phyloP scores from a whole-genome alignment of 2,113 vertebrate species.

The Herpailurus yagouaroundi region DNA sequence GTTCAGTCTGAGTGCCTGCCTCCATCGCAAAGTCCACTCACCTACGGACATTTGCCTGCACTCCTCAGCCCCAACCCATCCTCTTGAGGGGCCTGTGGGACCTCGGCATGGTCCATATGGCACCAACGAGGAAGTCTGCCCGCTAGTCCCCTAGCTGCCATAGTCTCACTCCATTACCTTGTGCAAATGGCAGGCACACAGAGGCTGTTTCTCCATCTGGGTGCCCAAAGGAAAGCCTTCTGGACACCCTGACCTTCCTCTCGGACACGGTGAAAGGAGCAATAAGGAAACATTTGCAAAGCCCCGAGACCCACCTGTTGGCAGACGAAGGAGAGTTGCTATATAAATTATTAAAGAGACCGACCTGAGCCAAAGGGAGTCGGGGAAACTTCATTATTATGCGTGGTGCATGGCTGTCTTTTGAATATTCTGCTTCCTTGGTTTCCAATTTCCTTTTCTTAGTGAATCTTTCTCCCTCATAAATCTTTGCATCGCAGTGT shows the following conservation, averaged over 20 bases:
- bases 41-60: background rate
- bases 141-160: background rate
- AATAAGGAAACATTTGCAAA: background rate
- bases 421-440: constrained; percentile 59
- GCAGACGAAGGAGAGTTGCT: background rate
- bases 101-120: background rate
- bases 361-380: background rate
- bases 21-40: background rate
- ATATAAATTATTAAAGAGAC: constrained; percentile 43
- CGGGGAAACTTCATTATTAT: constrained; percentile 28
- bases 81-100: background rate
- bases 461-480: constrained; percentile 34
- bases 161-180: background rate
- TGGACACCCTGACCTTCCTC: background rate
- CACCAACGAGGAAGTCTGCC: background rate
- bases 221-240: background rate
- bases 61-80: background rate
- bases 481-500: constrained; percentile 51
- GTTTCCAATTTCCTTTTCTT: constrained; percentile 69
- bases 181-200: background rate
- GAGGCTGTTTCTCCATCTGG: background rate
- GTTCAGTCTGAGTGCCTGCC: background rate
- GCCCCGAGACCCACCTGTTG: background rate
- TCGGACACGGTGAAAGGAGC: background rate
- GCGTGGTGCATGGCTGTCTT: background rate